Conservation (phyloP, 2,888 invertebrate genomes). For the Nymphalis c-album region DNA sequence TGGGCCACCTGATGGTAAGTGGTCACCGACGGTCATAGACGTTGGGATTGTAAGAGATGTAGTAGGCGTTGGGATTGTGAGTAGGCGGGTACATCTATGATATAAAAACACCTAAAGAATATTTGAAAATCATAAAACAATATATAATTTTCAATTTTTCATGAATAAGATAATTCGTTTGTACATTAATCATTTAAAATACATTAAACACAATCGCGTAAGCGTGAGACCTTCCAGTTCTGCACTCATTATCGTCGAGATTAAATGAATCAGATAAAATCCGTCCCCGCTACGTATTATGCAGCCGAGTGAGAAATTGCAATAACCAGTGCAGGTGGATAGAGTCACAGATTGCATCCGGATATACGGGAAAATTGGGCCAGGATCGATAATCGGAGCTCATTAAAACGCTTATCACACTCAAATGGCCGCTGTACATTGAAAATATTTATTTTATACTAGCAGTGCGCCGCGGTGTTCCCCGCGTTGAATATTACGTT, state of each 20-base stretch:
- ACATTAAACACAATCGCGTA: neutral
- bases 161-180: too few relatives aligned
- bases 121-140: too few relatives aligned
- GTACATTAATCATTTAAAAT: neutral
- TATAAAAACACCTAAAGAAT: too few relatives aligned
- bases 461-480: neutral
- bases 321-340: constrained; percentile 14
- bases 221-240: neutral
- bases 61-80: too few relatives aligned
- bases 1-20: too few relatives aligned
- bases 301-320: constrained; percentile 20
- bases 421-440: neutral
- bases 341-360: constrained; percentile 5
- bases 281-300: neutral
- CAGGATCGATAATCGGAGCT: constrained; percentile 1
- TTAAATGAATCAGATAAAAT: constrained; percentile 21
- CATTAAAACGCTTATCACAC: constrained; percentile 10
- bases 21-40: too few relatives aligned
- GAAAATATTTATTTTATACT: neutral
- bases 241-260: constrained; percentile 11
- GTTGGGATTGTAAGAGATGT: too few relatives aligned
- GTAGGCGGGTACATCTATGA: too few relatives aligned
- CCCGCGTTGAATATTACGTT: neutral
- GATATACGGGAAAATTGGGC: constrained; percentile 8
- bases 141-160: too few relatives aligned